Conservation (phyloP, 2,113 vertebrate genomes). For the Cromileptes altivelis region DNA sequence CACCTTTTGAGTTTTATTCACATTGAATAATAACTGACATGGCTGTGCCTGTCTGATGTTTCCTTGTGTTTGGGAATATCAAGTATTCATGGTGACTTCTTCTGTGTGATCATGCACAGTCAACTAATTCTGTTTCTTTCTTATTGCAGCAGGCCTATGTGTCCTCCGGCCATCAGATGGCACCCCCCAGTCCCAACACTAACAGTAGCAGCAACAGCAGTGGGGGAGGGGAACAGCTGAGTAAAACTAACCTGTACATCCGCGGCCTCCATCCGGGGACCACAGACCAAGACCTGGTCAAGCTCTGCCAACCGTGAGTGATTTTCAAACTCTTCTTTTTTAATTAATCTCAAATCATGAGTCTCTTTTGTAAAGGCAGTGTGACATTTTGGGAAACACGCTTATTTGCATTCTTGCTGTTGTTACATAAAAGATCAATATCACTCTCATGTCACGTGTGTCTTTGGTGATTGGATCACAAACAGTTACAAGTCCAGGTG, state of each 20-base stretch:
- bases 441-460: too few species aligned
- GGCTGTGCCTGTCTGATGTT: background rate
- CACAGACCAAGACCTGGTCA: slow-evolving; percentile 98
- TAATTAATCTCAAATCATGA: too few species aligned
- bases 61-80: background rate
- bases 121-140: slow-evolving; percentile 25
- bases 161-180: slow-evolving; percentile 97
- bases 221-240: slow-evolving; percentile 90
- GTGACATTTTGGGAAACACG: too few species aligned
- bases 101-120: background rate
- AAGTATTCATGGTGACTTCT: background rate
- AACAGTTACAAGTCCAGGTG: too few species aligned
- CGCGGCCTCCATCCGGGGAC: slow-evolving; percentile 97
- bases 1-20: slow-evolving; percentile 26
- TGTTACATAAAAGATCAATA: too few species aligned
- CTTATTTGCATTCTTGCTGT: too few species aligned
- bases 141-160: slow-evolving; percentile 95
- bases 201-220: slow-evolving; percentile 91
- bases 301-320: slow-evolving; percentile 98
- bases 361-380: too few species aligned
- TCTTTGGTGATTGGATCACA: too few species aligned
- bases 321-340: background rate
- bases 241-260: slow-evolving; percentile 95
- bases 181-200: slow-evolving; percentile 97
- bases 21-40: background rate